A percentile compares a stretch with the other conserved stretches of the same genome.
phyloP scores from a whole-genome alignment of 23 tunicate species.

The Oikopleura vanhoeffeni region DNA sequence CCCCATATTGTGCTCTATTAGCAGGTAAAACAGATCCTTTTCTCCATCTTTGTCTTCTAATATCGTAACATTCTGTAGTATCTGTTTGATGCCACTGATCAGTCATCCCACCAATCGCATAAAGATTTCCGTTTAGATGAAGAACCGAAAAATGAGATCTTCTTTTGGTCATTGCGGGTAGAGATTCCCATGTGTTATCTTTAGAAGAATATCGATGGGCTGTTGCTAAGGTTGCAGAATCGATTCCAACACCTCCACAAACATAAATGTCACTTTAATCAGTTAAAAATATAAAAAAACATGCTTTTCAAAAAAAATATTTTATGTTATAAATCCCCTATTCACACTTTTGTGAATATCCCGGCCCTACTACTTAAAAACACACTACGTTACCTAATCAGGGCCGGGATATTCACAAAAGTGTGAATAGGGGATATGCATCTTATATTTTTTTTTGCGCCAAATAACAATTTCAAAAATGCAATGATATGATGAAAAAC shows the following conservation, averaged over 20 bases:
- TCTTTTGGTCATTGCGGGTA: neutral
- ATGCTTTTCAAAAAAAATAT: too few relatives aligned
- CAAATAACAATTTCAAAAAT: too few relatives aligned
- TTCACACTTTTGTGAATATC: too few relatives aligned
- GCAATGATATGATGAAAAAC: too few relatives aligned
- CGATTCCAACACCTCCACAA: neutral
- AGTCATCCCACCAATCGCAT: neutral
- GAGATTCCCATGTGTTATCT: neutral
- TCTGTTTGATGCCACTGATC: neutral
- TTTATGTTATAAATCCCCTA: too few relatives aligned
- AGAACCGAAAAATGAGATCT: neutral
- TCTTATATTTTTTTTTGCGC: too few relatives aligned
- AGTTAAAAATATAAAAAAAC: neutral
- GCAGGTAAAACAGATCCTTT: neutral
- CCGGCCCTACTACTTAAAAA: too few relatives aligned
- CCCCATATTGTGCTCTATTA: neutral
- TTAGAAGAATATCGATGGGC: neutral
- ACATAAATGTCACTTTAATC: neutral
- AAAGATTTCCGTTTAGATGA: neutral
- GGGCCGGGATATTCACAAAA: too few relatives aligned
- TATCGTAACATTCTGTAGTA: neutral
- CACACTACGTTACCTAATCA: too few relatives aligned
- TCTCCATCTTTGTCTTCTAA: neutral
- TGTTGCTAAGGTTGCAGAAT: neutral
- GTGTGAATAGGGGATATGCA: too few relatives aligned